Evolutionary conservation across 2,888 invertebrate species (phyloP).

Genomic region (Acanthosoma haemorrhoidale): DNA sequence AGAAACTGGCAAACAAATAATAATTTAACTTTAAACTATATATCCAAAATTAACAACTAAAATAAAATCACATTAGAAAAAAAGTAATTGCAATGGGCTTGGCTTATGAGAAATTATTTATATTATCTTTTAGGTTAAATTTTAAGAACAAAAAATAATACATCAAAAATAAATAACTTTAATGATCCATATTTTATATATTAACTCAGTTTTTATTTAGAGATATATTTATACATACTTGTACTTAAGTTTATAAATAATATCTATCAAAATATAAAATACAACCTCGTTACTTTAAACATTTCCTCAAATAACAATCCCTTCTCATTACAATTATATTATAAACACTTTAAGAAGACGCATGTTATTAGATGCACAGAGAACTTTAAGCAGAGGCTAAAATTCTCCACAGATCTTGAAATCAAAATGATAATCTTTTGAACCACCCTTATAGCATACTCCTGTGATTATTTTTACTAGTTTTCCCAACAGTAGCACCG

Average conservation of each 20-base stretch:
- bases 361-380: too few species aligned
- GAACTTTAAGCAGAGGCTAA: too few species aligned
- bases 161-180: slow-evolving; percentile 1
- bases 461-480: too few species aligned
- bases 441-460: too few species aligned
- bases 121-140: background rate
- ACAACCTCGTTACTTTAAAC: slow-evolving; percentile 3
- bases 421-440: too few species aligned
- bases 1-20: slow-evolving; percentile 10
- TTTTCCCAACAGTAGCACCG: too few species aligned
- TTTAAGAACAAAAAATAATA: too few species aligned
- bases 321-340: background rate
- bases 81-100: background rate
- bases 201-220: background rate
- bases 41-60: background rate
- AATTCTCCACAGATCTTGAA: too few species aligned
- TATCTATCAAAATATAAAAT: slow-evolving; percentile 9
- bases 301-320: background rate
- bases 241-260: background rate
- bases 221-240: background rate
- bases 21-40: background rate
- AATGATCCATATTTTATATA: background rate
- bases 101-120: background rate
- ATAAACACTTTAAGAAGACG: too few species aligned
- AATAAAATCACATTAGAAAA: background rate